Base-by-base conservation (phyloP, 2,888 invertebrate genomes). In the Therioaphis trifolii region DNA sequence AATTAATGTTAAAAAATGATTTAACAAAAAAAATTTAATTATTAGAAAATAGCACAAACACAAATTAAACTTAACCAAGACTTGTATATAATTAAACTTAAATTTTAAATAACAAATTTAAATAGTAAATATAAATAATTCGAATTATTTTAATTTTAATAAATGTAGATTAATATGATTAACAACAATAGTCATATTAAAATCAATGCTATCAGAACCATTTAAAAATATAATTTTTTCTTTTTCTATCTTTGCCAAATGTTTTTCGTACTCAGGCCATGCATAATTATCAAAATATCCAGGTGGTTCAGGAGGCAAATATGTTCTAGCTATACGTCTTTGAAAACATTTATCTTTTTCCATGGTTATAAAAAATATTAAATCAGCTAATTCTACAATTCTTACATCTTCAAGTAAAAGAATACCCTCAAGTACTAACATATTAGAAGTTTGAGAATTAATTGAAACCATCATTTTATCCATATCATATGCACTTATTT, bases 401-500 rank as follows among this genome's bases (percentile, higher is more conserved):
- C 66, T 27, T 9, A 18, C 27, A n/a, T 84, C 80, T 58, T 84
- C 72, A 46, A 77, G 77, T 72, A 85, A 77, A 49, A 84, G 77
- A 46, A 84, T 80, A n/a, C 85, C 85, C 49, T 85, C 85, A 11
- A 85, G 24, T 14, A 85, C 43, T 43, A 85, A 76, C n/a, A 78
- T 82, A 40, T 76, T 40, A 12, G 75, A 72, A 46, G 58, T 43
- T 49, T 80, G 74, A 40, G 84, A 80, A 40, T 87, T 68, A 40
- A 87, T 85, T 35, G 87, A 87, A 11, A 89, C 85, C 12, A 94
- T 88, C 87, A 95, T 93, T 0, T 88, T 86, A 0, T 91, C 89
- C 93, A 95, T 94, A 87, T 96, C 93, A 55, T 95, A 87, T 12
- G 94, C 91, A 0, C 92, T 90, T 9, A 95, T 87, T 0, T 94